A percentile compares a stretch with the other conserved stretches of the same genome.
Conservation (phyloP, 2,113 vertebrate genomes). For the Garra rufa region DNA sequence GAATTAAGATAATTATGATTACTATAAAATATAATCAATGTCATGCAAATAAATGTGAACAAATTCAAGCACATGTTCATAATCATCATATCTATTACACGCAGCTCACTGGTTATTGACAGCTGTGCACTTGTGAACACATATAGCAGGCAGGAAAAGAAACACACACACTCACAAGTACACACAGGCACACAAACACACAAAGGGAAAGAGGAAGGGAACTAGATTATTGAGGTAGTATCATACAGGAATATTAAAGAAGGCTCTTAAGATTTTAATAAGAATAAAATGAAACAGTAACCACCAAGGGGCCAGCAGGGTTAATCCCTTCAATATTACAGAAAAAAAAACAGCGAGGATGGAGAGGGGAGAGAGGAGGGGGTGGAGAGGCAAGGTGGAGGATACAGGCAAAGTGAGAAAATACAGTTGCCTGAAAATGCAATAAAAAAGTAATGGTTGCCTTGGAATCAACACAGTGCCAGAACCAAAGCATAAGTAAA, state of each 20-base stretch:
- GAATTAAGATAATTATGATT: constrained; percentile 2
- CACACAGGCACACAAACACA: constrained; percentile 56
- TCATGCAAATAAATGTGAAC: constrained; percentile 13
- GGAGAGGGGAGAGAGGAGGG: constrained; percentile 50
- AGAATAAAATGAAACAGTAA: constrained; percentile 99
- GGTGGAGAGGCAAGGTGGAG: constrained; percentile 59
- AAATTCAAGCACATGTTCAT: constrained; percentile 21
- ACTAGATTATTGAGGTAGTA: constrained; percentile 92
- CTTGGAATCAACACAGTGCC: constrained; percentile 47
- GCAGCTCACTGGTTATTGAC: neutral
- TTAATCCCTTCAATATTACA: constrained; percentile 99
- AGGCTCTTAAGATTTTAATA: constrained; percentile 93
- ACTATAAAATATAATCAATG: neutral
- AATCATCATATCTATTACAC: constrained; percentile 11
- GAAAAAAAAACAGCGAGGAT: constrained; percentile 78
- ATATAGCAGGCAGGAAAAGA: constrained; percentile 2
- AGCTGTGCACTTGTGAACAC: constrained; percentile 28
- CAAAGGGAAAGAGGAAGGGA: constrained; percentile 56
- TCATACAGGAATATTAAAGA: constrained; percentile 91
- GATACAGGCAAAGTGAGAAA: constrained; percentile 59
- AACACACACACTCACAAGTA: constrained; percentile 22
- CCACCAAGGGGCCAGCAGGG: constrained; percentile 89
- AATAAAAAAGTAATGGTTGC: constrained; percentile 63
- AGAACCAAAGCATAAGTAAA: constrained; percentile 53
- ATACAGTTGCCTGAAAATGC: constrained; percentile 57